Percentiles rank a stretch among this genome's conserved stretches.
Conservation (phyloP, 2,797 vertebrate genomes). For the Hydrolagus colliei region DNA sequence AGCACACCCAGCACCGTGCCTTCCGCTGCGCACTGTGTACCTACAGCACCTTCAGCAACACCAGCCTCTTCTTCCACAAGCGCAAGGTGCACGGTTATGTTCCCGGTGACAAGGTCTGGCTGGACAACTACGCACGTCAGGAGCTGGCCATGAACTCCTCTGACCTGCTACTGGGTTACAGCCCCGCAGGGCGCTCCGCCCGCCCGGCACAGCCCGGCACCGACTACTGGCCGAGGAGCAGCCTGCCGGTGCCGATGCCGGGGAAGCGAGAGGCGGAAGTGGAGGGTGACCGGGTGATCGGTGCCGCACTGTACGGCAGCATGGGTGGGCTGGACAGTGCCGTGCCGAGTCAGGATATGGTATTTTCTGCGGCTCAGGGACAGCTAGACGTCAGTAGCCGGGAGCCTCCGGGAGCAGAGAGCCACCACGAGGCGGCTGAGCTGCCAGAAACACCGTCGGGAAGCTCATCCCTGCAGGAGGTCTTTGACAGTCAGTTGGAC, state of each 20-base stretch:
- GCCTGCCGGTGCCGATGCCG: conserved; percentile 39
- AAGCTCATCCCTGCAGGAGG: neutral
- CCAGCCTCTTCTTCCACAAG: conserved; percentile 93
- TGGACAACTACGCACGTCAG: conserved; percentile 69
- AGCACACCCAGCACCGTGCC: conserved; percentile 80
- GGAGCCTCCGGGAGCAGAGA: fast-evolving
- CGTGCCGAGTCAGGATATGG: neutral
- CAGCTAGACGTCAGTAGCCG: fast-evolving
- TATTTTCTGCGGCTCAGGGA: fast-evolving
- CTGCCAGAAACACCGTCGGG: fast-evolving
- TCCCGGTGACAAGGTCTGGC: conserved; percentile 82
- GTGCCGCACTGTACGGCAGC: conserved; percentile 31
- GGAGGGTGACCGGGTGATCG: neutral
- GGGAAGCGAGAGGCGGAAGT: conserved; percentile 42
- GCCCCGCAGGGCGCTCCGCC: conserved; percentile 35
- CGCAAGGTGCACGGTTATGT: conserved; percentile 83
- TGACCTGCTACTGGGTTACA: conserved; percentile 48
- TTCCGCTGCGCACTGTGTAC: conserved; percentile 81
- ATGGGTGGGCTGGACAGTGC: no score
- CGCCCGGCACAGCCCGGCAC: neutral
- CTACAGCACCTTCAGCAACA: conserved; percentile 85
- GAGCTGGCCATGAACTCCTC: conserved; percentile 62
- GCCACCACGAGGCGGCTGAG: neutral
- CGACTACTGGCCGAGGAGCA: conserved; percentile 35
- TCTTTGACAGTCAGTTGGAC: neutral